A percentile compares a stretch with the other conserved stretches of the same genome.
Evolutionary conservation across 2,113 vertebrate species (phyloP).

Genomic region (Leptodactylus fuscus): DNA sequence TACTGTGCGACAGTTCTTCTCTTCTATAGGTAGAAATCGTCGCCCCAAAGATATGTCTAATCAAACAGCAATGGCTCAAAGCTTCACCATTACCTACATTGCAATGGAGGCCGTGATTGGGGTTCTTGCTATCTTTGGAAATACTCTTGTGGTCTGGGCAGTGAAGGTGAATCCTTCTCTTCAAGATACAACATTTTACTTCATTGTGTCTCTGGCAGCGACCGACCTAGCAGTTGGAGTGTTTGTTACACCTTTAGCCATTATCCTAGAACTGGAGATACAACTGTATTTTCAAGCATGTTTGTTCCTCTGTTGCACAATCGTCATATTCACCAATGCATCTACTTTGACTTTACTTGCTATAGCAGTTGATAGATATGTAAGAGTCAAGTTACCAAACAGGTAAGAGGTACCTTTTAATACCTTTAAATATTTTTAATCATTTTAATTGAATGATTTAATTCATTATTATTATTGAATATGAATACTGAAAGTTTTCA

Average conservation of each 20-base stretch:
- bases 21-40: no score
- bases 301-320: conserved; percentile 80
- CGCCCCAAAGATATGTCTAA: not conserved
- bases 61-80: not conserved
- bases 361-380: conserved; percentile 85
- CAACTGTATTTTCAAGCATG: conserved; percentile 71
- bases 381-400: conserved; percentile 78
- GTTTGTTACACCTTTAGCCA: conserved; percentile 79
- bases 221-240: conserved; percentile 82
- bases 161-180: conserved; percentile 72
- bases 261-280: conserved; percentile 74
- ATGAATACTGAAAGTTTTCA: not conserved
- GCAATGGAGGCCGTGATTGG: conserved; percentile 75
- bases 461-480: not conserved
- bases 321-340: conserved; percentile 76
- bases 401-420: conserved; percentile 67
- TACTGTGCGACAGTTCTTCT: not conserved
- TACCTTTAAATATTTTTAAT: no score
- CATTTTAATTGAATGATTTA: no score
- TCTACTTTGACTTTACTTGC: conserved; percentile 83
- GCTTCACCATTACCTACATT: conserved; percentile 67
- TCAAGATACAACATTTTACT: conserved; percentile 77
- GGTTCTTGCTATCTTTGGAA: conserved; percentile 78
- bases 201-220: conserved; percentile 82
- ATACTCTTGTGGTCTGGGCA: conserved; percentile 80